Percentiles rank a stretch among this genome's conserved stretches.
Evolutionary conservation across 2,113 vertebrate genomes (phyloP).

Genomic region (Gambusia affinis): DNA sequence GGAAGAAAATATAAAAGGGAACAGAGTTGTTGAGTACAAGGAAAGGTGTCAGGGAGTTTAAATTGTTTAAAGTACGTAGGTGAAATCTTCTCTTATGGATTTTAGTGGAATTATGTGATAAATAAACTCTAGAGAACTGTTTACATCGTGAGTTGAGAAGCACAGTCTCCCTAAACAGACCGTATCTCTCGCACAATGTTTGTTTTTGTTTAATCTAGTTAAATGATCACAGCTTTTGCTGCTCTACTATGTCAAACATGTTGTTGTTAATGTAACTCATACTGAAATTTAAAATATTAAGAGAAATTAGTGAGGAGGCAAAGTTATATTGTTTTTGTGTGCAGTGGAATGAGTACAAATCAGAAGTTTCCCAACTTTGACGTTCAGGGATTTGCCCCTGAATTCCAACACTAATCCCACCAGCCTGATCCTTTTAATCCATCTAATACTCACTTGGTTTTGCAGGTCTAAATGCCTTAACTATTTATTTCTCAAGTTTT

Average conservation of each 20-base stretch:
- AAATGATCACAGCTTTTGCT: background rate
- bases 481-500: conserved; percentile 7
- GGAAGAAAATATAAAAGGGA: background rate
- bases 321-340: background rate
- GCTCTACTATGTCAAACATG: background rate
- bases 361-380: conserved; percentile 2
- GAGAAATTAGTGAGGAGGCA: background rate
- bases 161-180: background rate
- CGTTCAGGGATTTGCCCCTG: background rate
- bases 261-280: background rate
- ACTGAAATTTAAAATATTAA: background rate
- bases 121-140: background rate
- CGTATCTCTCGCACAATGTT: background rate
- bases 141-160: background rate
- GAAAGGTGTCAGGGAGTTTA: background rate
- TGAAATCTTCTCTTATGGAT: background rate
- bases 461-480: conserved; percentile 27
- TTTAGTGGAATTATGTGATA: background rate
- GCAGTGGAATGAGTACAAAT: background rate
- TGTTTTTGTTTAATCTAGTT: background rate
- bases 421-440: conserved; percentile 56
- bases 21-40: background rate
- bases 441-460: conserved; percentile 30
- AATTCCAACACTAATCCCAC: conserved; percentile 36
- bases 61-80: background rate